Evolutionary conservation across 23 tunicate species (phyloP).

Genomic region (Trididemnum miniatum): DNA sequence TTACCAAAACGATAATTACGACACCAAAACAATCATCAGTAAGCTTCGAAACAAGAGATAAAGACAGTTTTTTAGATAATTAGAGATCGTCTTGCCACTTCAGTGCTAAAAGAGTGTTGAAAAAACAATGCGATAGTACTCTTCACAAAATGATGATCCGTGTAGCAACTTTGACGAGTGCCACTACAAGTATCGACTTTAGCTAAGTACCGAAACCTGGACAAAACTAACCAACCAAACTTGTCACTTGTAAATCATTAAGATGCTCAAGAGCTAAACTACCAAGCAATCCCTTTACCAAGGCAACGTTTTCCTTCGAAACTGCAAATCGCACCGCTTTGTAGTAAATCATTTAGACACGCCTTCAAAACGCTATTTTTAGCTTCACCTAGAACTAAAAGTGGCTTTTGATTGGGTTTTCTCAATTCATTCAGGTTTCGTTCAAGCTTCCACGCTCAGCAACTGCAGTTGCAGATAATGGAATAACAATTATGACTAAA

Average conservation of each 20-base stretch:
- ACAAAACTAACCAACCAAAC: no score
- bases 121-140: neutral
- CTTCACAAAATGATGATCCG: neutral
- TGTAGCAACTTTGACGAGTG: conserved; percentile 3
- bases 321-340: no score
- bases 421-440: no score
- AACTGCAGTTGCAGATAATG: no score
- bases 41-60: neutral
- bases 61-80: neutral
- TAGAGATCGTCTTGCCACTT: neutral
- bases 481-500: no score
- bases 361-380: no score
- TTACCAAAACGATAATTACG: neutral
- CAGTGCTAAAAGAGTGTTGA: neutral
- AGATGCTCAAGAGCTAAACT: neutral
- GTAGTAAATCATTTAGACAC: no score
- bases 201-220: neutral
- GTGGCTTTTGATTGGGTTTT: no score
- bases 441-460: no score
- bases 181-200: neutral
- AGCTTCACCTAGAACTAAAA: no score
- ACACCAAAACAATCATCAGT: neutral
- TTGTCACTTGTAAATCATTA: no score
- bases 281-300: no score
- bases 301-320: neutral